Base-by-base conservation (phyloP, 2,797 vertebrate genomes). In the Glyptemys insculpta region DNA sequence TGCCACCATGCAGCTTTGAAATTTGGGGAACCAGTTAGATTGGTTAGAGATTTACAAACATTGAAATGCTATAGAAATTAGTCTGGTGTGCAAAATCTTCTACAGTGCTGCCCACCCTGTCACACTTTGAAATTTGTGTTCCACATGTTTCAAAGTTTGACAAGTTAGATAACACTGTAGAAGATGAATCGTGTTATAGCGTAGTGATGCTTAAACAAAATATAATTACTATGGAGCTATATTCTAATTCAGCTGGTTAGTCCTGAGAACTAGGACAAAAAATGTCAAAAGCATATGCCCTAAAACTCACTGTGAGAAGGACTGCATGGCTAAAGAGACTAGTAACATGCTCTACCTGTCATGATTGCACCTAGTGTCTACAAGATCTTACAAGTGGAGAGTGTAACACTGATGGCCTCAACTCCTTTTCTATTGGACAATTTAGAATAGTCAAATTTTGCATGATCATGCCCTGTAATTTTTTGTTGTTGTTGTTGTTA, bases 21-120 rank as follows among this genome's bases (percentile, higher is more conserved):
- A 23, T 23, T 72, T 72, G 21, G n/a, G 65, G 23, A 72, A 72
- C 65, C n/a, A 21, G 37, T 23, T 72, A 37, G 19, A 8, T 72
- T 59, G 29, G 2, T n/a, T 37, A 37, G 84, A 62, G 47, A 49
- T 52, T 52, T 54, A 34, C 27, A 29, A 8, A 16, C 2, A 4
- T 44, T 47, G 29, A 44, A 0, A 31, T 52, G 37, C 80, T 5
- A 6, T 19, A 9, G 3, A 87, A 31, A 4, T 31, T 31, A 44
- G 29, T 11, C 8, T 68, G 57, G 27, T 18, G 1, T 19, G 21
- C 21, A 16, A 72, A 72, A 62, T 10, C 52, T 52, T 27, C 21
- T 37, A 1, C 2, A 12, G 23, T 1, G 23, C 50, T 34, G 3
- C 0, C 53, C 14, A 21, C 2, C 44, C 68, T 25, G 10, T 6